These are phyloP conservation scores for Muscicapa striata DNA, from an alignment of 2,797 vertebrate genomes.

Conservation along the genomic window DNA sequence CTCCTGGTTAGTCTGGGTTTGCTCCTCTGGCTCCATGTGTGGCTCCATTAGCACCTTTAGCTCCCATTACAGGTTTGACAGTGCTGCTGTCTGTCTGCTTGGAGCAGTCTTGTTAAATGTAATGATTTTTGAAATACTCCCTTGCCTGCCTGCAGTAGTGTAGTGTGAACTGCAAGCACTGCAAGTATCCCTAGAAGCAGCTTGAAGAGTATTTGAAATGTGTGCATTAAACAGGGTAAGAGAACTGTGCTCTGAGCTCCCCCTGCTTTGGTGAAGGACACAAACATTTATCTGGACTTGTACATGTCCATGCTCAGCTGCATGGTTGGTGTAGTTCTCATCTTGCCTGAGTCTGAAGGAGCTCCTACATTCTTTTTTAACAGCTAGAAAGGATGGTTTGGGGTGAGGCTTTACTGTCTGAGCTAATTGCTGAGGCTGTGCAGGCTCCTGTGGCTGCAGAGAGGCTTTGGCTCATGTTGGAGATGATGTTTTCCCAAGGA, in stretches of 20 bases:
- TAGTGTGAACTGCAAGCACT: background rate
- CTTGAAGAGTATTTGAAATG: background rate
- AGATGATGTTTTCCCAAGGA: too few relatives aligned
- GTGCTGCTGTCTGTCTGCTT: background rate
- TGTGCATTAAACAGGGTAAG: background rate
- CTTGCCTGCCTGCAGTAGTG: background rate
- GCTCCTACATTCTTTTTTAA: too few relatives aligned
- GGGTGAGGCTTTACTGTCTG: fast-evolving
- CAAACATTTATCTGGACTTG: background rate
- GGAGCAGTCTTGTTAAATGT: background rate
- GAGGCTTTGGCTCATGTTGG: background rate
- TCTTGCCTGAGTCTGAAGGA: background rate
- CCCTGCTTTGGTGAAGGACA: fast-evolving
- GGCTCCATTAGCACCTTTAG: background rate
- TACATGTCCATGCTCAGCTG: fast-evolving
- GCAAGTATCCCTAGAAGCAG: background rate
- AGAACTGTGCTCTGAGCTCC: background rate
- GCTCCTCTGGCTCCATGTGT: fast-evolving
- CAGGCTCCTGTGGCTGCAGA: background rate
- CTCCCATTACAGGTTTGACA: background rate
- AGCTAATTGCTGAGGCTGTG: background rate
- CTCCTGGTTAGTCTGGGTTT: background rate
- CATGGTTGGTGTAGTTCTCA: background rate
- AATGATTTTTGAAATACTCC: background rate
- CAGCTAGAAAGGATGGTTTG: background rate